Evolutionary conservation across 2,113 vertebrate species (phyloP).

Genomic region (Pangasianodon hypophthalmus): DNA sequence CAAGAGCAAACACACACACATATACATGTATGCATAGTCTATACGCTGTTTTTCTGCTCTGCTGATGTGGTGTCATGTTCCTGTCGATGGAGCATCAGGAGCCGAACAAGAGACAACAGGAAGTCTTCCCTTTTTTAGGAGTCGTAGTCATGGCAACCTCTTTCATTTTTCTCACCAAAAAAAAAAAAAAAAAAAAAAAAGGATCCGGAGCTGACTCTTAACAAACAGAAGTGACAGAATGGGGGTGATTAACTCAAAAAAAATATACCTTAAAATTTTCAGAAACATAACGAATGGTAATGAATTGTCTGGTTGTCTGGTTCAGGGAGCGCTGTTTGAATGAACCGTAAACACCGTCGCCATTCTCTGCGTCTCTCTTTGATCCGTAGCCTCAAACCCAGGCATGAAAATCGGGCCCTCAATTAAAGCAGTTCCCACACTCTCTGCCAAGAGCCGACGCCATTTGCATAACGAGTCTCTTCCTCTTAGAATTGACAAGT

Average conservation of each 20-base stretch:
- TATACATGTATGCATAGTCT: not conserved
- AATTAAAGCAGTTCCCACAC: constrained; percentile 35
- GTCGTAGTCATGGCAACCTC: constrained; percentile 32
- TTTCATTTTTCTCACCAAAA: not conserved
- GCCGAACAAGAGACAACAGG: constrained; percentile 31
- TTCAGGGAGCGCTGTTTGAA: not conserved
- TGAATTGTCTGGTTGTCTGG: not conserved
- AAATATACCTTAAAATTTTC: not conserved
- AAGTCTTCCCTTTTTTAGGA: constrained; percentile 31
- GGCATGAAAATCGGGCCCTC: constrained; percentile 19
- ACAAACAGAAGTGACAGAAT: not conserved
- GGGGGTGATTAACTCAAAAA: not conserved
- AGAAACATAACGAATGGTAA: not conserved
- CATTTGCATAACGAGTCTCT: constrained; percentile 31
- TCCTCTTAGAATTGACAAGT: constrained; percentile 6
- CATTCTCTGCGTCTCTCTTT: constrained; percentile 20
- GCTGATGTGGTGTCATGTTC: not conserved
- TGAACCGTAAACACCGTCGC: not conserved
- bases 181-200: not conserved
- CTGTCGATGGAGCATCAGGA: constrained; percentile 11
- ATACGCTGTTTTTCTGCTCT: not conserved
- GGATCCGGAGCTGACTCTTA: not conserved
- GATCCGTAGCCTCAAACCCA: constrained; percentile 21
- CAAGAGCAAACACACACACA: constrained; percentile 5
- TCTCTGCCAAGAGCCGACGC: not conserved